phyloP scores from a whole-genome alignment of 2,888 invertebrate genomes.

The Napeogenes sylphis region DNA sequence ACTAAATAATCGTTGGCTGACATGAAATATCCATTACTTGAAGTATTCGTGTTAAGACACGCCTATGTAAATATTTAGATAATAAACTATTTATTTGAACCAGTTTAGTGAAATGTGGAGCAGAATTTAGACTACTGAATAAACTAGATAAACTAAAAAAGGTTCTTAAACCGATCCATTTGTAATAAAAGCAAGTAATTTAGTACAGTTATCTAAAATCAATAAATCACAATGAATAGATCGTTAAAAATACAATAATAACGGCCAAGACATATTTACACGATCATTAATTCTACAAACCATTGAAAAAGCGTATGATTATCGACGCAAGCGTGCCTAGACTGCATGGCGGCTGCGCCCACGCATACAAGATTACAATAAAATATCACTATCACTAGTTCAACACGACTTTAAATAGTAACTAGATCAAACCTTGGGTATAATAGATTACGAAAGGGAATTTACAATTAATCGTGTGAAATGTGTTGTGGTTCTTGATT shows the following conservation, averaged over 20 bases:
- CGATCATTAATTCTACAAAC: too few species aligned
- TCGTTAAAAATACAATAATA: too few species aligned
- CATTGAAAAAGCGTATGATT: too few species aligned
- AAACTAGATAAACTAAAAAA: not conserved
- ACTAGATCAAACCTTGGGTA: constrained; percentile 9
- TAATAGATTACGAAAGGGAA: constrained; percentile 5
- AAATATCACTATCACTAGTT: constrained; percentile 17
- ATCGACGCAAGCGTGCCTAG: constrained; percentile 26
- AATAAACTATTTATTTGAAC: constrained; percentile 24
- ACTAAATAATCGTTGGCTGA: constrained; percentile 3
- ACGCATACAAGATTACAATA: constrained; percentile 43
- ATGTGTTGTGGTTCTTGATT: too few species aligned
- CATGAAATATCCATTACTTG: constrained; percentile 28
- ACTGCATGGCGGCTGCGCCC: constrained; percentile 52
- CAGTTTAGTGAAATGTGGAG: constrained; percentile 18
- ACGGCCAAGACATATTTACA: too few species aligned
- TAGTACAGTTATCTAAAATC: too few species aligned
- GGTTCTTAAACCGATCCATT: constrained; percentile 2
- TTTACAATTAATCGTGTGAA: too few species aligned
- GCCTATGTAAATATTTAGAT: constrained; percentile 24
- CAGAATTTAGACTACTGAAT: constrained; percentile 6
- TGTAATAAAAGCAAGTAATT: too few species aligned
- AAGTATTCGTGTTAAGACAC: constrained; percentile 7
- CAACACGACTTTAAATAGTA: constrained; percentile 13
- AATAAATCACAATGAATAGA: too few species aligned